Percentiles rank a stretch among this genome's conserved stretches.
These are phyloP conservation scores for Poeciliopsis prolifica DNA, from an alignment of 2,113 vertebrate genomes.

Conservation along the genomic window DNA sequence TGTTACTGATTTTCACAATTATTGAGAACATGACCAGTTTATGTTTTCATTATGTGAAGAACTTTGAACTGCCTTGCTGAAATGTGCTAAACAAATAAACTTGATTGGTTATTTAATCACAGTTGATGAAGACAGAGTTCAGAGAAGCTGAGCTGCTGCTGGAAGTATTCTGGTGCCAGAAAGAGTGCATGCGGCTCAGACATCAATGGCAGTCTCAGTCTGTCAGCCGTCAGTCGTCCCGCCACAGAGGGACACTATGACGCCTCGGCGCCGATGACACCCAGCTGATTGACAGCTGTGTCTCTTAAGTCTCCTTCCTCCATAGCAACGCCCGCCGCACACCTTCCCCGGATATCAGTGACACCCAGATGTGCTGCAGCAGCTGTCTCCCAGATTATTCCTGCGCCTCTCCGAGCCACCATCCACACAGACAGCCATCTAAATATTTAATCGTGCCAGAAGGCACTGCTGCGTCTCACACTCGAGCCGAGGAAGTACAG, in stretches of 20 bases:
- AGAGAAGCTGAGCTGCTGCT: background rate
- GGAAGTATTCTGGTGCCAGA: conserved; percentile 17
- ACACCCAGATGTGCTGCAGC: conserved; percentile 76
- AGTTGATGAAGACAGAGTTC: background rate
- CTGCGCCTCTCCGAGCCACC: conserved; percentile 49
- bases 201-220: conserved; percentile 38
- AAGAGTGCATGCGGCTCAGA: conserved; percentile 38
- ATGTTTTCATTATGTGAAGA: background rate
- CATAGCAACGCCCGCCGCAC: conserved; percentile 54
- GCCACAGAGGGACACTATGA: conserved; percentile 26
- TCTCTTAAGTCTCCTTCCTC: conserved; percentile 53
- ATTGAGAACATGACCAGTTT: too few species aligned
- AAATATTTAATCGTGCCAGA: conserved; percentile 72
- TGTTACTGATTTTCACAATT: too few species aligned
- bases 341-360: conserved; percentile 69
- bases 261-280: conserved; percentile 18
- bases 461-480: conserved; percentile 52
- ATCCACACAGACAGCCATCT: conserved; percentile 63
- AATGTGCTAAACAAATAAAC: background rate
- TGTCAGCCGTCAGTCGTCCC: conserved; percentile 66
- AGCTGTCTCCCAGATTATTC: conserved; percentile 73
- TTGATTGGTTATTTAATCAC: background rate
- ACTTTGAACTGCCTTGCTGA: too few species aligned
- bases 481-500: conserved; percentile 45
- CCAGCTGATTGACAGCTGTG: conserved; percentile 71